Conservation (phyloP, 2,888 invertebrate species). For the Ectemnius continuus region DNA sequence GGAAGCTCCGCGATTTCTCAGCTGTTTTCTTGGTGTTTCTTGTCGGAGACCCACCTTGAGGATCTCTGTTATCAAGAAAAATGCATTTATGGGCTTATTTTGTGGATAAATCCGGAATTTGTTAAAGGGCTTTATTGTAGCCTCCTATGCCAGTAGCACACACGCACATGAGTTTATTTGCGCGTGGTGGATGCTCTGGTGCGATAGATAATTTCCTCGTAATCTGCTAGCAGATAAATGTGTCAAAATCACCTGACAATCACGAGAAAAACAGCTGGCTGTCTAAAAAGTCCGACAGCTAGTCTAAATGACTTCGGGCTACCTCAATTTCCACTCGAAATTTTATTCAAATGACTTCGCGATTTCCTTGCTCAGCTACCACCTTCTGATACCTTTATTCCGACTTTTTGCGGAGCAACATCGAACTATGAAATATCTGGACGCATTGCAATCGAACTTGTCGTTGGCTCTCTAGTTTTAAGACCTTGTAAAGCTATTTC, state of each 20-base stretch:
- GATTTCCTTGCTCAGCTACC: background rate
- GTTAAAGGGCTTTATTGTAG: constrained; percentile 36
- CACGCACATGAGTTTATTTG: constrained; percentile 35
- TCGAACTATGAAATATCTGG: background rate
- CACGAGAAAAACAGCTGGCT: constrained; percentile 44
- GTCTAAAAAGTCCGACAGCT: background rate
- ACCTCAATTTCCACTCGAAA: no score
- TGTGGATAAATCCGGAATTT: constrained; percentile 31
- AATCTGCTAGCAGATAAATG: constrained; percentile 51
- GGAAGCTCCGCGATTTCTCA: constrained; percentile 3
- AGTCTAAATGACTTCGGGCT: no score
- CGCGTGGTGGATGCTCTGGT: constrained; percentile 41
- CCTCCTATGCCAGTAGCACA: constrained; percentile 36
- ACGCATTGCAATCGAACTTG: no score
- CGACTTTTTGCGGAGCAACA: background rate
- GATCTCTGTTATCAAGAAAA: constrained; percentile 51
- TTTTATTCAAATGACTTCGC: no score
- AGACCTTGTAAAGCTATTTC: no score
- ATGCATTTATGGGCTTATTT: constrained; percentile 54
- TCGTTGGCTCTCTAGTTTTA: no score
- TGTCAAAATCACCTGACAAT: constrained; percentile 55
- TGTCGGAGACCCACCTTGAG: constrained; percentile 52
- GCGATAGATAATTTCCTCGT: constrained; percentile 52
- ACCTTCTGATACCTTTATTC: background rate
- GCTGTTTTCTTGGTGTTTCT: background rate